A percentile compares a stretch with the other conserved stretches of the same genome.
phyloP scores from a whole-genome alignment of 2,113 vertebrate species.

The Hemichromis elongatus region DNA sequence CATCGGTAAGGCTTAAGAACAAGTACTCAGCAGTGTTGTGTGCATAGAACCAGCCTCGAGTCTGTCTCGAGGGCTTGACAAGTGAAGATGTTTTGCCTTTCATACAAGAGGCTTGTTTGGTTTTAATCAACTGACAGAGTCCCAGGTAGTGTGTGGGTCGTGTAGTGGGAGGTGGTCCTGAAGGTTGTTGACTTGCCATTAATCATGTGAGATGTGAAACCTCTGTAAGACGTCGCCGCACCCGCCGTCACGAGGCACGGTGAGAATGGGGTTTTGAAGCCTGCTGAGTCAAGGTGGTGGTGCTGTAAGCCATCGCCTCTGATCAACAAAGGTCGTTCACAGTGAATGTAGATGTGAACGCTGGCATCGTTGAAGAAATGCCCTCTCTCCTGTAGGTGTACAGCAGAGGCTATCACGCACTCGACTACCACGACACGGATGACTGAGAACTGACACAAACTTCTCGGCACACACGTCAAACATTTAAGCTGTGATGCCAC shows the following conservation, averaged over 20 bases:
- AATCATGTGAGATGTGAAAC: background rate
- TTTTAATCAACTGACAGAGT: background rate
- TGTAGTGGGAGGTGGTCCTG: background rate
- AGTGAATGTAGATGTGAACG: background rate
- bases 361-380: background rate
- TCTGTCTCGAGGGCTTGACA: background rate
- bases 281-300: background rate
- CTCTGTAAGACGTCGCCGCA: background rate
- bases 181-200: too few species aligned
- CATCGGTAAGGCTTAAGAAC: background rate
- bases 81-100: background rate
- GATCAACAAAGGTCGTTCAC: background rate
- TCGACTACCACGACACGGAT: background rate
- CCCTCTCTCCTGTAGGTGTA: background rate
- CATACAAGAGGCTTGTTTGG: background rate
- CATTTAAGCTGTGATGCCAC: background rate
- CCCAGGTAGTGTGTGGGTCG: background rate
- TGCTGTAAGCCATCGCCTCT: background rate
- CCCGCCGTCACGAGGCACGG: background rate
- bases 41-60: background rate
- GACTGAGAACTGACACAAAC: background rate
- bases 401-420: background rate
- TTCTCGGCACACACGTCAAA: background rate
- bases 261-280: background rate
- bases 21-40: background rate